Base-by-base conservation (phyloP, 2,888 invertebrate species). In the Leucophenga maculata region DNA sequence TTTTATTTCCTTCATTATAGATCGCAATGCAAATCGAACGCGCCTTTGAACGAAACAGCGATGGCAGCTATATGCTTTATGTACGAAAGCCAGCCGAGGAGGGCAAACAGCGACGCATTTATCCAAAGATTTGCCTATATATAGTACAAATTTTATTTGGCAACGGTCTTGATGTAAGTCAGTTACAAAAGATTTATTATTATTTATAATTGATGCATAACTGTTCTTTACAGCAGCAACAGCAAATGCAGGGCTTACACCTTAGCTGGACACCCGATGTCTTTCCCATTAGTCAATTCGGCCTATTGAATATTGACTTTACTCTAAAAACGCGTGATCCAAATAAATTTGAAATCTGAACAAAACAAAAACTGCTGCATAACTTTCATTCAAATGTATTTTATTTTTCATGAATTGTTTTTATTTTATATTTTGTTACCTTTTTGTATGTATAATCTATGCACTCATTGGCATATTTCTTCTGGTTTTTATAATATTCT, bases 201-300 rank as follows among this genome's bases (percentile, higher is more conserved):
- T 48, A 22, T n/a, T 55, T 31, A 9, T 20, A 6, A 20, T 70
- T 22, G 18, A 55, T 55, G 67, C 18, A 68, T 55, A 39, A 16
- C 55, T 16, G 52, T 14, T 18, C 39, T 77, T 80, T 78, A 60
- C 18, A 31, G n/a, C 32, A n/a, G 18, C 64, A 77, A 77, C 72
- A 77, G 69, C 91, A 92, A 91, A 91, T 73, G 92, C 90, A 46
- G 68, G 93, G 92, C 18, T 92, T 95, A 82, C 89, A 92, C 32
- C 91, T 95, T 55, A 93, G 94, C 84, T 95, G 95, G 95, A 92
- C 92, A 70, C 94, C 94, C 0, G 92, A 93, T 82, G 91, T 94
- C 68, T 89, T 93, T 66, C 93, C 93, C 6, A 89, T 91, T 74
- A 92, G 92, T 46, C 91, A 92, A 78, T 92, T 94, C 73, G 95